Evolutionary conservation across 2,113 vertebrate species (phyloP), one percentile per base, ranked within the genome.

Genomic region (Pelmatolapia mariae): DNA sequence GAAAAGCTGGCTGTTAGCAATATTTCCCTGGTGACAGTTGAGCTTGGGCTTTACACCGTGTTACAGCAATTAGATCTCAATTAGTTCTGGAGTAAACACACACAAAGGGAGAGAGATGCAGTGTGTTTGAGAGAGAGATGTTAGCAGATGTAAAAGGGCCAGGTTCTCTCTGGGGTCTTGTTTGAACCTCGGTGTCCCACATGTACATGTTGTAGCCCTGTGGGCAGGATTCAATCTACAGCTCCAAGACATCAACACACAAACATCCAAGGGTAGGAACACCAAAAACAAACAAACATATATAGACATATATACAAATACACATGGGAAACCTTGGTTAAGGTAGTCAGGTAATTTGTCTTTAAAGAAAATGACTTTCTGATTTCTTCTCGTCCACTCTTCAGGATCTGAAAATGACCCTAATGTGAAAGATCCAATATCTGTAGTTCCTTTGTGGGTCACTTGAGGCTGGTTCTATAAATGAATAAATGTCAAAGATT

Each of bases 41-140:
- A 84, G 90, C 89, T 85, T 4, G 59, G 85, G 91, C 87, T 94
- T 89, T 89, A 94, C 92, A 83, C 86, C 29, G 29, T 93, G 94
- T 94, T 91, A 87, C 89, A 88, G 92, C 94, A 96, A 96, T 95
- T 96, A 96, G 92, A 80, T 92, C 94, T 95, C 92, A 96, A 96
- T 96, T 96, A 96, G 93, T 94, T 66, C 4, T 52, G 81, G 82
- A 92, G 93, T 93, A 94, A 95, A 95, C 95, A 95, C 92, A 92
- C 87, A 89, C 24, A 53, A 29, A 80, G 73, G 24, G 76, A 56
- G 56, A 26, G 78, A 38, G 81, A 76, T 9, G 79, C 50, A 26
- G 52, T 15, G 79, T 24, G 38, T 26, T 63, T 71, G 66, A 82
- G 53, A 68, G 54, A 84, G 91, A 57, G 87, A 81, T 76, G 90